Base-by-base conservation (phyloP, 1,140 invertebrate genomes). In the Cydia fagiglandana region DNA sequence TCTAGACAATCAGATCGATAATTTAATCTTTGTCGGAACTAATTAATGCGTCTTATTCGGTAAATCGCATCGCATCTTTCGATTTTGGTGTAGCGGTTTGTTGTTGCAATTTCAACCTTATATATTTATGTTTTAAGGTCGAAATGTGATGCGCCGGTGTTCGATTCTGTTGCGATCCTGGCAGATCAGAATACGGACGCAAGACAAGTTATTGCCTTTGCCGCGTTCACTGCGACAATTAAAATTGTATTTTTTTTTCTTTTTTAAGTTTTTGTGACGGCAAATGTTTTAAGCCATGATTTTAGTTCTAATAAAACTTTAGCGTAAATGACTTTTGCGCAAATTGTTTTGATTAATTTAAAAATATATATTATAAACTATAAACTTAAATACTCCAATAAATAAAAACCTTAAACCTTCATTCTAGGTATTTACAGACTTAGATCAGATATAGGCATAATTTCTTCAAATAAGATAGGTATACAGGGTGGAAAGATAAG, bases 41-140 rank as follows among this genome's bases (percentile, higher is more conserved):
- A 79, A 83, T 80, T 81, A 83, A 80, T 68, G 75, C 4, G n/a
- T 38, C 73, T 76, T 87, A 89, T 87, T 89, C 87, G 84, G 83
- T 68, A 80, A 83, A 85, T 86, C 64, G 77, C 74, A 80, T 86
- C 77, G 75, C 34, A 73, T 80, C 73, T 74, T 76, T 41, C 75
- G 78, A 76, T 74, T 61, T 30, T 74, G 78, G 24, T 73, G 6
- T 56, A 30, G 34, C 9, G 7, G 45, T n/a, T 75, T 81, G 66
- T 74, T 82, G 79, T 81, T 78, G 77, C 24, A 84, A 79, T 75
- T 75, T 86, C 61, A 34, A 76, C 79, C 78, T 81, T 89, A 86
- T 77, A 12, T 0, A 0, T 1, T 15, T 53, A 0, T 7, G 75
- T 9, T 56, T 79, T 88, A 88, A 80, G 77, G 82, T 82, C 70